Evolutionary conservation across 1,140 invertebrate genomes (phyloP), one percentile per base, ranked within the genome.

Genomic region (Acromyrmex heyeri): DNA sequence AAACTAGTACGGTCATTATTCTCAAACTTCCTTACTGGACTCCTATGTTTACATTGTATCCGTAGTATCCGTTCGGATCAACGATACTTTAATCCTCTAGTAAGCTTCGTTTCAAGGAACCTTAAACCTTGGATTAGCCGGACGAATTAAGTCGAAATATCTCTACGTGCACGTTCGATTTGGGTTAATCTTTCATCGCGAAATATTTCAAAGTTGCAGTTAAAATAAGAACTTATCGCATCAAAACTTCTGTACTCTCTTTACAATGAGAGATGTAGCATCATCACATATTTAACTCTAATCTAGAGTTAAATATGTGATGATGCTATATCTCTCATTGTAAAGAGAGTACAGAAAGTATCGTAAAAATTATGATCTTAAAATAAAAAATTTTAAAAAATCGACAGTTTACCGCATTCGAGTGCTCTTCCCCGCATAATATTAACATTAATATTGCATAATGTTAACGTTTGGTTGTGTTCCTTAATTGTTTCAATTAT

Each of bases 61-160:
- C 30, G 5, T 53, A 55, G 44, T 82, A 67, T 75, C 57, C 48
- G 16, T 76, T 53, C 86, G 85, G 21, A 85, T 61, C 78, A 86
- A 85, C 76, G 75, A 85, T 76, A 75, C 62, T 67, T 16, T 87
- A 89, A 90, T 89, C 88, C 88, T 24, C 5, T 21, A 1, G 69
- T 87, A 87, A 90, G 89, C 89, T 90, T 76, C 75, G 78, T 90
- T 90, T 90, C 78, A 69, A 87, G 62, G 65, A 64, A 64, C 75
- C 76, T 87, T 87, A 70, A 87, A 79, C 61, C 86, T 70, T 18
- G 67, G 89, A 73, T 90, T 90, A 90, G 75, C 57, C 12, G 48
- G 34, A 83, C 75, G 78, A 90, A 90, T 87, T 90, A 90, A 90
- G 88, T 87, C 78, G 27, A 53, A 59, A 57, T 86, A 88, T 88